phyloP scores from a whole-genome alignment of 2,888 invertebrate species.

The Doris montereyensis region DNA sequence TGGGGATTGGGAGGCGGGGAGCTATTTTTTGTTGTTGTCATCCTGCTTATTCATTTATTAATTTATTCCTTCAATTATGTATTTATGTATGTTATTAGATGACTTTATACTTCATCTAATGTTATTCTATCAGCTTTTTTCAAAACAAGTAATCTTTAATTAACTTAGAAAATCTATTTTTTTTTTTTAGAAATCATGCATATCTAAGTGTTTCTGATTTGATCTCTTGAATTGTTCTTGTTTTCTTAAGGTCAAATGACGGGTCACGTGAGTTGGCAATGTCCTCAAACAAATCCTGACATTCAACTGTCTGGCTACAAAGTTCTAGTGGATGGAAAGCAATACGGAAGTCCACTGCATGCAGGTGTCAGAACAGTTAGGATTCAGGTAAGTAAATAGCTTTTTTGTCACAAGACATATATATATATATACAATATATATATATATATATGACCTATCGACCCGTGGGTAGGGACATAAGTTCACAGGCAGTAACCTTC shows the following conservation, averaged over 20 bases:
- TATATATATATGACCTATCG: too few species aligned
- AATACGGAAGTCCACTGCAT: conserved; percentile 71
- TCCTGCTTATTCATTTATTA: background rate
- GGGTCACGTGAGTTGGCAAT: conserved; percentile 71
- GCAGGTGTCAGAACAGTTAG: conserved; percentile 67
- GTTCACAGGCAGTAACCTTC: too few species aligned
- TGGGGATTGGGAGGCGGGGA: too few species aligned
- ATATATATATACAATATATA: too few species aligned
- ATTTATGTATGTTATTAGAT: background rate
- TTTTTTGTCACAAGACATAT: background rate
- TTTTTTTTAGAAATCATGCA: background rate
- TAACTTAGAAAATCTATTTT: too few species aligned
- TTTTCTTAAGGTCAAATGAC: conserved; percentile 65
- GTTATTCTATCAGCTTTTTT: too few species aligned
- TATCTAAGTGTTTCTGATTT: background rate
- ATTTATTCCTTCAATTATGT: background rate
- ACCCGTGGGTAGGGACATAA: too few species aligned
- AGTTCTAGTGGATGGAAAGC: conserved; percentile 72
- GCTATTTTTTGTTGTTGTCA: background rate
- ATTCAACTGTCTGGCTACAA: conserved; percentile 68
- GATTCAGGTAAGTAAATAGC: conserved; percentile 63
- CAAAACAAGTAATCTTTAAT: too few species aligned
- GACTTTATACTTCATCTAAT: background rate
- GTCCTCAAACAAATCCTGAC: conserved; percentile 68
- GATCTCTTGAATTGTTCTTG: background rate